Conservation (phyloP, 2,888 invertebrate species). For the Parapristionchus giblindavisi region DNA sequence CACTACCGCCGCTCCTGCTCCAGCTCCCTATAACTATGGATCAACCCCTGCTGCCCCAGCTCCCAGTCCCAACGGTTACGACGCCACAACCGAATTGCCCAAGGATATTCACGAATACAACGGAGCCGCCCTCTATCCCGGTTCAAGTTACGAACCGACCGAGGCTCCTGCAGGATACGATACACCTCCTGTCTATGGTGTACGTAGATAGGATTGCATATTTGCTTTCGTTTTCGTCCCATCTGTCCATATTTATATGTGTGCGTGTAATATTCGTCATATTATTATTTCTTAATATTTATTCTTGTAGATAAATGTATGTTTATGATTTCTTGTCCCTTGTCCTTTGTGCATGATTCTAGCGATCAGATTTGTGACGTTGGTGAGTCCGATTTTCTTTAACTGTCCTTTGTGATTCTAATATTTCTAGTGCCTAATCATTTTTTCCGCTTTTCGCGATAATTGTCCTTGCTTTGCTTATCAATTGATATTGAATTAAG, state of each 20-base stretch:
- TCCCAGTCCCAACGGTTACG: neutral
- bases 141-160: neutral
- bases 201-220: slow-evolving; percentile 2
- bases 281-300: neutral
- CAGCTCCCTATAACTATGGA: neutral
- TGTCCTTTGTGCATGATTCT: neutral
- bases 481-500: no score
- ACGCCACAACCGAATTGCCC: neutral
- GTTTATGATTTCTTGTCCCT: neutral
- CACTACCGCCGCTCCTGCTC: neutral
- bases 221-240: neutral
- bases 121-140: neutral
- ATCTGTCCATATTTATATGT: neutral
- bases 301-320: neutral
- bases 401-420: neutral
- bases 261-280: neutral
- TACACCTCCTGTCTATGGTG: slow-evolving; percentile 12
- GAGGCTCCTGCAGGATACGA: slow-evolving; percentile 16
- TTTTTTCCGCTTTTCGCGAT: no score
- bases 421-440: no score
- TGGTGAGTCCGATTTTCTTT: slow-evolving; percentile 13
- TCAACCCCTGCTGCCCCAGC: neutral
- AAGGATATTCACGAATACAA: slow-evolving; percentile 17
- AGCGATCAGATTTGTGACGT: neutral
- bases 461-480: no score